Percentiles rank a stretch among this genome's conserved stretches.
phyloP scores from a whole-genome alignment of 2,888 invertebrate species.

The Volucella inanis region DNA sequence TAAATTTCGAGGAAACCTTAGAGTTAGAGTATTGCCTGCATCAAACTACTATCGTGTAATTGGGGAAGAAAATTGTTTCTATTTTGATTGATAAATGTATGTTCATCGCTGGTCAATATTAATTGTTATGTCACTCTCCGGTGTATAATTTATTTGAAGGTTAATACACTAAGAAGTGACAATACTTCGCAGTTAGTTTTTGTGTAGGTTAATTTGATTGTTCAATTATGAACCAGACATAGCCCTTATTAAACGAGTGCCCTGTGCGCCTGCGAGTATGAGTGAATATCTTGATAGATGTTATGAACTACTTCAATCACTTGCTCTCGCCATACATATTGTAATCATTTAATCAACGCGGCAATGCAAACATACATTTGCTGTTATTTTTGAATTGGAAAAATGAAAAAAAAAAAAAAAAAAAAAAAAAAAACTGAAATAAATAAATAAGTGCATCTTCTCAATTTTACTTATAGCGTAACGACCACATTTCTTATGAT shows the following conservation, averaged over 20 bases:
- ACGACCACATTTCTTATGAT: conserved; percentile 36
- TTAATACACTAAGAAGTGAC: conserved; percentile 32
- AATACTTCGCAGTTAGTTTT: conserved; percentile 22
- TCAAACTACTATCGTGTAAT: no score
- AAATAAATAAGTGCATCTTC: conserved; percentile 1
- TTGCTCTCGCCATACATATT: neutral
- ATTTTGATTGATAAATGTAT: neutral
- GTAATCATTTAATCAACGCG: conserved; percentile 50
- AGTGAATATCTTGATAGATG: neutral
- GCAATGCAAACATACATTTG: neutral
- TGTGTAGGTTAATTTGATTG: conserved; percentile 63
- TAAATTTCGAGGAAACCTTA: no score
- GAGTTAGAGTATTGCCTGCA: no score
- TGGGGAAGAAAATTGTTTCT: neutral
- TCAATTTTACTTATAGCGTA: conserved; percentile 35
- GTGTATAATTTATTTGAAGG: conserved; percentile 24
- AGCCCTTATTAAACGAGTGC: conserved; percentile 36
- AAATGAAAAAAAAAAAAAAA: neutral
- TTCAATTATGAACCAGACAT: conserved; percentile 51
- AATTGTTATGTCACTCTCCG: conserved; percentile 19
- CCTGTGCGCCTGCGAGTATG: neutral
- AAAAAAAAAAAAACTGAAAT: neutral
- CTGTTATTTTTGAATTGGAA: no score
- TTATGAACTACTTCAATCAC: neutral
- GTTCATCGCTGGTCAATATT: neutral